Conservation (phyloP, 2,113 vertebrate genomes). For the Nicator chloris region DNA sequence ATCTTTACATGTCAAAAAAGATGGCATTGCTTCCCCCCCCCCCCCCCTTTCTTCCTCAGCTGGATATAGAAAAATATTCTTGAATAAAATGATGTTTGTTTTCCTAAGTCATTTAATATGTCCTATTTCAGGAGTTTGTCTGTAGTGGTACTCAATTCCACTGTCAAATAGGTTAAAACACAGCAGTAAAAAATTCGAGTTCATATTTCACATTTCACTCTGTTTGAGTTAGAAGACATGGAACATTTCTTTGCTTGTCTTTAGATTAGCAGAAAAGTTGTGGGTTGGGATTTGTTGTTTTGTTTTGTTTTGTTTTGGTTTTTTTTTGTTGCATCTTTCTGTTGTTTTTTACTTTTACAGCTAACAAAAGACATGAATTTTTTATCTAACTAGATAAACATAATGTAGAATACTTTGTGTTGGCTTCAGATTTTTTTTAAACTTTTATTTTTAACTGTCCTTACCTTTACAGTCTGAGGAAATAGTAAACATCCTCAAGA, state of each 20-base stretch:
- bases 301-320: too few relatives aligned
- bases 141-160: background rate
- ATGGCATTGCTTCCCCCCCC: rapidly evolving
- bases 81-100: background rate
- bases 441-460: background rate
- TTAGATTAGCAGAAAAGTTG: background rate
- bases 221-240: background rate
- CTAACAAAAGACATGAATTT: background rate
- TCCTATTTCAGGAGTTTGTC: background rate
- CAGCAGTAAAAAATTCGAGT: background rate
- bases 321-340: background rate
- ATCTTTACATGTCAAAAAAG: background rate
- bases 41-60: background rate
- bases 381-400: background rate
- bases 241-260: background rate
- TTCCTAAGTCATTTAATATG: background rate
- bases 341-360: background rate
- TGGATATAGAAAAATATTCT: background rate
- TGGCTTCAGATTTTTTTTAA: background rate
- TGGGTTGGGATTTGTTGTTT: background rate
- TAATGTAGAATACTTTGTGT: background rate
- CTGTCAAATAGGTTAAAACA: background rate
- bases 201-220: background rate
- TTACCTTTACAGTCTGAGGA: background rate
- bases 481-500: background rate